Evolutionary conservation across 2,888 invertebrate genomes (phyloP).

Genomic region (Cheiracanthium punctorium): DNA sequence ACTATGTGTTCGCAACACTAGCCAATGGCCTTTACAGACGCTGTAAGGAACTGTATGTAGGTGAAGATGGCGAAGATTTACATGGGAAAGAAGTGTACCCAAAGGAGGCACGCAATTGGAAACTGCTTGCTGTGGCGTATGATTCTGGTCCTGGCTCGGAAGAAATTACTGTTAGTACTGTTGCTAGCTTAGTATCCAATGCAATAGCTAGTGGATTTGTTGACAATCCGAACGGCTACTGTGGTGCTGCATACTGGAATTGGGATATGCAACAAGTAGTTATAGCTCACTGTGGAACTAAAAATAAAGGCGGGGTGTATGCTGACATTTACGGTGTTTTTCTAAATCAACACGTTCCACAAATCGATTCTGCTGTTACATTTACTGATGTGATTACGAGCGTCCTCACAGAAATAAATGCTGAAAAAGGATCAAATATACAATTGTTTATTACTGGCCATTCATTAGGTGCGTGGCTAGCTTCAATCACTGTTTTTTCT

Average conservation of each 20-base stretch:
- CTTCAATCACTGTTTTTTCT: slow-evolving; percentile 7
- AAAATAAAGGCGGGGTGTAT: not conserved
- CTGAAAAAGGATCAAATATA: not conserved
- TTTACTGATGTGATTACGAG: not conserved
- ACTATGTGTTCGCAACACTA: no score
- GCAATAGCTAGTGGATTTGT: no score
- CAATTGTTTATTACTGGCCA: slow-evolving; percentile 17
- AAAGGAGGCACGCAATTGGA: not conserved
- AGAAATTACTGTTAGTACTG: no score
- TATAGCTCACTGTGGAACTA: slow-evolving; percentile 12
- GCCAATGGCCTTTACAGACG: no score
- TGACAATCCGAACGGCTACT: not conserved
- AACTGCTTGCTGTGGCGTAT: slow-evolving; percentile 1
- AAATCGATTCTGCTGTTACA: slow-evolving; percentile 22
- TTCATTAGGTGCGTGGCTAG: slow-evolving; percentile 15
- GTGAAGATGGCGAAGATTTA: not conserved
- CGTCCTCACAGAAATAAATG: not conserved
- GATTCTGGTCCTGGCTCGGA: no score
- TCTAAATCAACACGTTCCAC: slow-evolving; percentile 7
- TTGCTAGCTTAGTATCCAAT: no score
- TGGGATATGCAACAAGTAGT: not conserved
- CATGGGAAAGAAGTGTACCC: not conserved
- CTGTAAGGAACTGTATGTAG: not conserved
- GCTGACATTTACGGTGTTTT: slow-evolving; percentile 1
- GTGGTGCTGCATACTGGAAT: slow-evolving; percentile 10